Percentiles rank a stretch among this genome's conserved stretches.
phyloP scores from a whole-genome alignment of 2,113 vertebrate genomes.

The Chloropsis hardwickii region DNA sequence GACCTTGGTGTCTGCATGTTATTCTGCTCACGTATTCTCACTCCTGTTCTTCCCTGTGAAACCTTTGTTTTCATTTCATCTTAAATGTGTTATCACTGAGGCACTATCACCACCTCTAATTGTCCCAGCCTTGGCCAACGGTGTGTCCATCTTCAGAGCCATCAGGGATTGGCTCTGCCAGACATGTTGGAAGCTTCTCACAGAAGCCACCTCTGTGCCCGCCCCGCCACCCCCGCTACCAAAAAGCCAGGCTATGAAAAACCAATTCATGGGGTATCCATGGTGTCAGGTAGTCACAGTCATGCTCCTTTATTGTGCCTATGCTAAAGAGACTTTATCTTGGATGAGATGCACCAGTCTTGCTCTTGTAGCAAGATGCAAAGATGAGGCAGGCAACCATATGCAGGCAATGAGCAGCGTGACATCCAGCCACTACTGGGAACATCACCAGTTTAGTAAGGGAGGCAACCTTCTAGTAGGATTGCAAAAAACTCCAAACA shows the following conservation, averaged over 20 bases:
- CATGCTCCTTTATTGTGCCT: background rate
- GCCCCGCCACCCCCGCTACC: too few relatives aligned
- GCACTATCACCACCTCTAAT: background rate
- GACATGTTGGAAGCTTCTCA: background rate
- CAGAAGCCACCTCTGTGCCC: background rate
- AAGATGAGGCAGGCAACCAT: background rate
- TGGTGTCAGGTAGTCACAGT: background rate
- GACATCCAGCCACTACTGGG: background rate
- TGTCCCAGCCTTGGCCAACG: background rate
- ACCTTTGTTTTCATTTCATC: background rate
- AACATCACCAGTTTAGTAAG: background rate
- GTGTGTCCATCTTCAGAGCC: background rate
- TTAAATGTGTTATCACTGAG: too few relatives aligned
- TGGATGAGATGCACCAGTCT: background rate
- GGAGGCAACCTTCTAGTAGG: background rate
- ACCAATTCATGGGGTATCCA: background rate
- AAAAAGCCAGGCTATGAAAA: background rate
- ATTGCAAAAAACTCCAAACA: background rate
- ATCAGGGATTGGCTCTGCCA: background rate
- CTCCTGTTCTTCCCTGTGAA: background rate
- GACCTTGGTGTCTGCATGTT: background rate
- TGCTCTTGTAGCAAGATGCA: background rate
- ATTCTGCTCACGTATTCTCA: background rate
- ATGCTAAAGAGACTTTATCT: background rate
- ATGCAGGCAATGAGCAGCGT: background rate